phyloP scores from a whole-genome alignment of 2,888 invertebrate species.

The Epirrita christyi region DNA sequence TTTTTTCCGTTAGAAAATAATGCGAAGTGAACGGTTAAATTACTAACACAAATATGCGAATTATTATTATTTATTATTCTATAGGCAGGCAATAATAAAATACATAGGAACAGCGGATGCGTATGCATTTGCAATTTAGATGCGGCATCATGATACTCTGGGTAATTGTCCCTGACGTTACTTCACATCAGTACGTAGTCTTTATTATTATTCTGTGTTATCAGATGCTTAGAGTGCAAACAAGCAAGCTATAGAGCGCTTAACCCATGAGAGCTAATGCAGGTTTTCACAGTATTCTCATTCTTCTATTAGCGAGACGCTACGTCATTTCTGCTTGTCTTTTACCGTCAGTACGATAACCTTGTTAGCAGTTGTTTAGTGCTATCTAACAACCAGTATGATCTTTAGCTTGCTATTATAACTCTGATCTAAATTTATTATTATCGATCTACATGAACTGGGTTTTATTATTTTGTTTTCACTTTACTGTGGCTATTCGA shows the following conservation, averaged over 20 bases:
- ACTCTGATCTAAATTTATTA: neutral
- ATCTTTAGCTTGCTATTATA: neutral
- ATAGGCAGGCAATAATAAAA: slow-evolving; percentile 31
- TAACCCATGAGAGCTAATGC: no score
- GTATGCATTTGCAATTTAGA: slow-evolving; percentile 77
- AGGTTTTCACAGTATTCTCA: neutral
- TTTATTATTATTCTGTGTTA: slow-evolving; percentile 17
- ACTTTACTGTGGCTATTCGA: no score
- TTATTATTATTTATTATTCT: slow-evolving; percentile 43
- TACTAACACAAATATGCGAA: slow-evolving; percentile 16
- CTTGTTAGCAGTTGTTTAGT: no score
- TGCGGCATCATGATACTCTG: slow-evolving; percentile 67
- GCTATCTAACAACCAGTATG: neutral
- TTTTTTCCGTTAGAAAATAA: neutral
- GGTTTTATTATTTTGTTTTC: neutral
- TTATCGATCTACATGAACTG: slow-evolving; percentile 1
- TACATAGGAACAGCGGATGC: slow-evolving; percentile 70
- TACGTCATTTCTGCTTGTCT: no score
- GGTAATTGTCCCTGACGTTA: slow-evolving; percentile 67
- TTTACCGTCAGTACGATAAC: no score
- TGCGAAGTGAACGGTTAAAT: slow-evolving; percentile 7
- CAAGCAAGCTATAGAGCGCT: neutral
- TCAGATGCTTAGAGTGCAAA: slow-evolving; percentile 5
- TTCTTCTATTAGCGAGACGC: neutral
- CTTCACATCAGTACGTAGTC: slow-evolving; percentile 1